Conservation (phyloP, 2,888 invertebrate species). For the Leptothorax acervorum region DNA sequence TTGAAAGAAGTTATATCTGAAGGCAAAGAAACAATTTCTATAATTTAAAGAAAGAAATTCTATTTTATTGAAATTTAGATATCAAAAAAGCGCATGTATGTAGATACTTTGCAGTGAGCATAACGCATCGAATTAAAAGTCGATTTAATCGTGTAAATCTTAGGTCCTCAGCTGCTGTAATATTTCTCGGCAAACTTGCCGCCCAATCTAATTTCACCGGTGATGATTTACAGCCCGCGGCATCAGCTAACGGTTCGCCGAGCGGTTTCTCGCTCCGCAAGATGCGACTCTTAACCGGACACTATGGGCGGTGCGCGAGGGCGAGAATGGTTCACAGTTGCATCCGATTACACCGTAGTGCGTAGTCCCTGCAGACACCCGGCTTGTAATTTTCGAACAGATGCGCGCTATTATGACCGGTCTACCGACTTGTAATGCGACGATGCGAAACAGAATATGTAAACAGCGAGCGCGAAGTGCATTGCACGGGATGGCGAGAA, state of each 20-base stretch:
- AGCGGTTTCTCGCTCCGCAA: conserved; percentile 55
- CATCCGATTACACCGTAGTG: conserved; percentile 2
- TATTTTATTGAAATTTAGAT: not conserved
- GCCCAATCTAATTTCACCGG: conserved; percentile 59
- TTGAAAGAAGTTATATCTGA: not conserved
- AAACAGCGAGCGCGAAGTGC: not conserved
- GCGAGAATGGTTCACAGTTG: not conserved
- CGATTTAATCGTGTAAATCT: conserved; percentile 12
- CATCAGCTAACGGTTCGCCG: conserved; percentile 39
- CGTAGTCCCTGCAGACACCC: conserved; percentile 4
- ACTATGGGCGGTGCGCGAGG: conserved; percentile 53
- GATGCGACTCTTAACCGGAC: conserved; percentile 61
- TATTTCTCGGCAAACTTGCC: conserved; percentile 35
- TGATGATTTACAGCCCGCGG: conserved; percentile 56
- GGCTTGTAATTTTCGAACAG: conserved; percentile 39
- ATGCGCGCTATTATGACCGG: conserved; percentile 28
- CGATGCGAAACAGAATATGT: not conserved
- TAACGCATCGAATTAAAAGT: not conserved
- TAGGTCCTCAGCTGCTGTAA: not conserved
- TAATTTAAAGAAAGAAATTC: too few species aligned
- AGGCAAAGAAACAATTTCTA: too few species aligned
- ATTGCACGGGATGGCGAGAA: not conserved
- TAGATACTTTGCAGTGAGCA: not conserved
- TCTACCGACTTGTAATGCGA: conserved; percentile 14
- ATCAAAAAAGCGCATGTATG: not conserved